Evolutionary conservation across 2,888 invertebrate species (phyloP), one percentile per base, ranked within the genome.

Genomic region (Anoplius nigerrimus): DNA sequence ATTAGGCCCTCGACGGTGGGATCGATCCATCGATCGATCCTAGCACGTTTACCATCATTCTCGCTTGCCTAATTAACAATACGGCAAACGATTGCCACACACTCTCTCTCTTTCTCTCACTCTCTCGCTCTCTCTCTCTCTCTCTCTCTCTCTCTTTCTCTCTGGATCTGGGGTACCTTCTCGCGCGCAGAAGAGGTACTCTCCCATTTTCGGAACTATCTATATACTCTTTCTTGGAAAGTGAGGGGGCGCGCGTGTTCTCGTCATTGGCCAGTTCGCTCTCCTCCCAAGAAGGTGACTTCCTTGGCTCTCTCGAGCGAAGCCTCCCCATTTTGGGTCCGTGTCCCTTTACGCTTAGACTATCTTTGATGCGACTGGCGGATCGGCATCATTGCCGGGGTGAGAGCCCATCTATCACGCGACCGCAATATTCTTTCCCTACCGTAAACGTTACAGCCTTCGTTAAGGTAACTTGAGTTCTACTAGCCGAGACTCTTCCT

Each of bases 381-480:
- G 62, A 43, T 62, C 57, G 46, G 20, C 20, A 11, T 52, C 43
- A 57, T 55, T 70, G 34, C 34, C n/a, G n/a, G n/a, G 8, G 34
- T 34, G 4, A 34, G 62, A 67, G 74, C 71, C 66, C 69, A 66
- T 54, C 55, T 46, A 18, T 56, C 56, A 55, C 69, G 72, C 74
- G 71, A 74, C 65, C 74, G 45, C 75, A 76, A 64, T 74, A 69
- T n/a, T n/a, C 65, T 65, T 78, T 72, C 66, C 73, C 78, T 80
- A 79, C 62, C 68, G 70, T 72, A 73, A 8, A 66, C 67, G 76
- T 85, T 84, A 83, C 79, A 88, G 86, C 86, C 86, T 87, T 88
- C 84, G 85, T 87, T 87, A 86, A 80, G 88, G 86, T 88, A 88
- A 86, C 84, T 87, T 84, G 79, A 84, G 84, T 84, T 83, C 84